Conservation (phyloP, 2,113 vertebrate genomes). For the Addax nasomaculatus region DNA sequence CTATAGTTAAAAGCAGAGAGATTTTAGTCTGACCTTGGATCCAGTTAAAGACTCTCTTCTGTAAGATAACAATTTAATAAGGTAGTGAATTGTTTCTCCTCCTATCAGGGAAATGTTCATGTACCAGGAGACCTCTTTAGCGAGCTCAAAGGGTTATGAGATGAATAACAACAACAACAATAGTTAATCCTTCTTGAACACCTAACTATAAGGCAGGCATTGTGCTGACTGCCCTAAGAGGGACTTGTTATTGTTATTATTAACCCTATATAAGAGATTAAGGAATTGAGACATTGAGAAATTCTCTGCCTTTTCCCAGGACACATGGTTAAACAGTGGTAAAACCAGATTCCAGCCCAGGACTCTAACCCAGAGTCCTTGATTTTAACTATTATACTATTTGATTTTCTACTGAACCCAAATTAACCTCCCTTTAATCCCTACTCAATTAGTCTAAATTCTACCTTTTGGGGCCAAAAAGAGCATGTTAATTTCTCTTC, state of each 20-base stretch:
- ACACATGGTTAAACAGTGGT: background rate
- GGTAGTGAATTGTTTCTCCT: background rate
- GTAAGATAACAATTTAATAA: background rate
- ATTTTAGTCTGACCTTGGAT: background rate
- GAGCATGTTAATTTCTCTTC: background rate
- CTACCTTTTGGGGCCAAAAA: background rate
- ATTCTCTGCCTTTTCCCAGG: background rate
- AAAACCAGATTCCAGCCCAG: background rate
- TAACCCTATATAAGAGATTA: background rate
- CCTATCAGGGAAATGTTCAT: background rate
- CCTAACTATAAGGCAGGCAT: background rate
- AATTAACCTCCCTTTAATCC: background rate
- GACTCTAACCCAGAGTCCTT: background rate
- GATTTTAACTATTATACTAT: background rate
- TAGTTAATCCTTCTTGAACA: background rate
- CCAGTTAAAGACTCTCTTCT: background rate
- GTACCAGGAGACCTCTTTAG: background rate
- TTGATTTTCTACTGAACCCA: background rate
- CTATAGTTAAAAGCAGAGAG: background rate
- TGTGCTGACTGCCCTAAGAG: background rate
- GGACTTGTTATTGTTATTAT: background rate
- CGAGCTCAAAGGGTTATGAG: background rate
- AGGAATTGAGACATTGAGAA: background rate
- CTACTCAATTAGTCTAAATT: background rate
- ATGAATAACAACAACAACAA: background rate